These are phyloP conservation scores for Panagrolaimus sp. DNA, from an alignment of 1,140 invertebrate species.

Conservation along the genomic window DNA sequence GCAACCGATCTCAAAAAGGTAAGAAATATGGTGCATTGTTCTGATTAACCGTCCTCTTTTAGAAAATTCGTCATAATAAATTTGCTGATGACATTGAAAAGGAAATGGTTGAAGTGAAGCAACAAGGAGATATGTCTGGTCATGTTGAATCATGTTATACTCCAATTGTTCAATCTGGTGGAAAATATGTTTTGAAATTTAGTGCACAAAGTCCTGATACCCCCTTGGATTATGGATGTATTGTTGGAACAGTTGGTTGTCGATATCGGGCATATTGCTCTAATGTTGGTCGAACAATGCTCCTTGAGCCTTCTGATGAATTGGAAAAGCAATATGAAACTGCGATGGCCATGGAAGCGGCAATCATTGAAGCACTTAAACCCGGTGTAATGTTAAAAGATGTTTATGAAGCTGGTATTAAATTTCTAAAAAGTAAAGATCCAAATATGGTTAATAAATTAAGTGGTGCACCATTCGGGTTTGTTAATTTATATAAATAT, in stretches of 20 bases:
- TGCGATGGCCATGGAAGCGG: slow-evolving; percentile 81
- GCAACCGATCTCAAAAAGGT: slow-evolving; percentile 91
- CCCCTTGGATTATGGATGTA: slow-evolving; percentile 85
- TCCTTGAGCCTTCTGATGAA: slow-evolving; percentile 82
- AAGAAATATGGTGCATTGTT: slow-evolving; percentile 30
- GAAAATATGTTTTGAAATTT: slow-evolving; percentile 75
- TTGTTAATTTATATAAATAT: not conserved
- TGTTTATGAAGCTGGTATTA: slow-evolving; percentile 78
- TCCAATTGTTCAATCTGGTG: slow-evolving; percentile 95
- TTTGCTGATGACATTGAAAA: slow-evolving; percentile 86
- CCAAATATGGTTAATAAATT: slow-evolving; percentile 66
- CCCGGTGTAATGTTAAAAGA: slow-evolving; percentile 78
- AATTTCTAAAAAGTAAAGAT: slow-evolving; percentile 79
- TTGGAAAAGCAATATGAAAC: slow-evolving; percentile 83
- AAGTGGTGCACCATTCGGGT: not conserved
- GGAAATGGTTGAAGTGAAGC: slow-evolving; percentile 71
- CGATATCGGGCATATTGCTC: slow-evolving; percentile 90
- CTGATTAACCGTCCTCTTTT: slow-evolving; percentile 52
- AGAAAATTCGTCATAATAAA: slow-evolving; percentile 85
- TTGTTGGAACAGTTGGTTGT: slow-evolving; percentile 86
- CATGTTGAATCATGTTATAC: slow-evolving; percentile 95
- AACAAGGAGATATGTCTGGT: slow-evolving; percentile 82
- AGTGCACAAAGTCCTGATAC: slow-evolving; percentile 88
- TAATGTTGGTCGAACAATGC: slow-evolving; percentile 90
- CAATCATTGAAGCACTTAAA: slow-evolving; percentile 76